Base-by-base conservation (phyloP, 2,113 vertebrate species). In the Perca flavescens region DNA sequence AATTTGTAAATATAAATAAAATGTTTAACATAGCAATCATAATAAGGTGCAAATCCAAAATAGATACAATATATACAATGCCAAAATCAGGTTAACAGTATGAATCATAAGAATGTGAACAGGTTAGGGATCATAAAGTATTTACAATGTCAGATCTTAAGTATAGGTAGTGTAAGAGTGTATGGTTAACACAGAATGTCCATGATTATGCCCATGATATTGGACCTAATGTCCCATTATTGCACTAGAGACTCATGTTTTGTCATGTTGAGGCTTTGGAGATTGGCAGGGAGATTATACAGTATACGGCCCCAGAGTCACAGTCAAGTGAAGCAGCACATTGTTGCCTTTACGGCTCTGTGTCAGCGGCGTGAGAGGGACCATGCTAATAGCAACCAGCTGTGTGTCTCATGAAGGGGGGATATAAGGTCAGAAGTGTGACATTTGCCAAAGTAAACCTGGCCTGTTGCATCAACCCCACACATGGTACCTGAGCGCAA, bases 391-490 rank as follows among this genome's bases (percentile, higher is more conserved):
- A 80, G 84, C 86, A 87, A 74, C 65, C 90, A 92, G 92, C 91
- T 93, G 93, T 85, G 74, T 74, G 62, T 83, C 82, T 88, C 74
- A 52, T 82, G 57, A 86, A 53, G 82, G 71, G 77, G 89, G 83
- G 82, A 89, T 88, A 68, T 88, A 89, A 86, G 86, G 92, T 91
- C 88, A 89, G 87, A 73, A 66, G 83, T 86, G 80, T 85, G 83
- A 89, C 66, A 25, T 82, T 72, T 81, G 87, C 92, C 93, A 92
- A 91, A 92, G 78, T 89, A 92, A 93, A 92, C 86, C 79, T 93
- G 91, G 82, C 83, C 53, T 50, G 36, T 82, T 89, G 79, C 65
- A 80, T 82, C 75, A 87, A 73, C 58, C 86, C 77, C 40, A 71
- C 74, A 57, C 76, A 56, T 67, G 76, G 47, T 75, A 74, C 66